Percentiles rank a stretch among this genome's conserved stretches.
Conservation (phyloP, 2,113 vertebrate genomes). For the Passer domesticus region DNA sequence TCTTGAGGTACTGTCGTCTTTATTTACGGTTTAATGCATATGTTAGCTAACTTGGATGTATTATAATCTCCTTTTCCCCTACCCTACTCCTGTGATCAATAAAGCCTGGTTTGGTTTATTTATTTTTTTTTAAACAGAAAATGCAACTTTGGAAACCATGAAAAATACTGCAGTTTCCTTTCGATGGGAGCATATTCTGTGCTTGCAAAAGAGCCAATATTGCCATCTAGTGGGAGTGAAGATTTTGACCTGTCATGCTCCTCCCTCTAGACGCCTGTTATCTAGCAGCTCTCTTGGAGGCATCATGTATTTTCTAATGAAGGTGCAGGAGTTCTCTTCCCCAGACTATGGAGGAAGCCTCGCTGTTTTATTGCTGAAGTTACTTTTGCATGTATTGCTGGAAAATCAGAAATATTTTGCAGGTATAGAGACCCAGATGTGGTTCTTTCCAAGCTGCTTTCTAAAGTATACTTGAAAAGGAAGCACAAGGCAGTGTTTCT, state of each 20-base stretch:
- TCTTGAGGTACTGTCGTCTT: background rate
- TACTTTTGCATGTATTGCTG: background rate
- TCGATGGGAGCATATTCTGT: background rate
- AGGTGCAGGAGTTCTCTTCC: background rate
- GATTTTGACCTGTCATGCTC: conserved; percentile 37
- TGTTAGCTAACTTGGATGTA: background rate
- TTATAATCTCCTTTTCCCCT: background rate
- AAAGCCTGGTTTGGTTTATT: background rate
- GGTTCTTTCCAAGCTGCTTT: background rate
- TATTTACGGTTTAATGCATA: background rate
- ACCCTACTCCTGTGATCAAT: background rate
- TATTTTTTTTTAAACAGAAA: background rate
- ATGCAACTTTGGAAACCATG: background rate
- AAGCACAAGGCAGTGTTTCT: background rate
- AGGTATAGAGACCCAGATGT: background rate
- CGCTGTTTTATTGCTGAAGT: background rate
- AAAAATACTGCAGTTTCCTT: conserved; percentile 5
- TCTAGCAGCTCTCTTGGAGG: background rate
- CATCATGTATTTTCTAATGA: background rate
- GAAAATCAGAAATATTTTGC: background rate
- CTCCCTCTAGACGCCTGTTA: background rate
- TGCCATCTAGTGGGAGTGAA: conserved; percentile 75
- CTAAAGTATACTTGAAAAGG: background rate
- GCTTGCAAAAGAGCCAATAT: conserved; percentile 65
- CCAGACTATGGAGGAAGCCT: background rate